phyloP scores from a whole-genome alignment of 2,888 invertebrate genomes.

The Cosmopolites sordidus region DNA sequence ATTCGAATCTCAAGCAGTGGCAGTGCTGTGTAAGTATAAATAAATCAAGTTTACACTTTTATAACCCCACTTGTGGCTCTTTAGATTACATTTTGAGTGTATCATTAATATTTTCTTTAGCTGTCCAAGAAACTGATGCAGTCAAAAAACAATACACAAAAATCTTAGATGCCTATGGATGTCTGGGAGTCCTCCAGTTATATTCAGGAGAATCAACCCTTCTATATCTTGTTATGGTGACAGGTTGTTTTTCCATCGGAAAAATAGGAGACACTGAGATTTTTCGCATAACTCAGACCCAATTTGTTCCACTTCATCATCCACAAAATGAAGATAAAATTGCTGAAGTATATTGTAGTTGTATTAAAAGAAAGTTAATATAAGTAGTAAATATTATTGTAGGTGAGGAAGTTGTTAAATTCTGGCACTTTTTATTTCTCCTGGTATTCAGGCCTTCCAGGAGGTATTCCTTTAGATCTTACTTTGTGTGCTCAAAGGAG shows the following conservation, averaged over 20 bases:
- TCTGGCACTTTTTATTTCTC: conserved; percentile 99
- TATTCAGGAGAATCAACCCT: conserved; percentile 80
- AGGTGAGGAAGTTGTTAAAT: conserved; percentile 79
- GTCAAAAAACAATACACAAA: conserved; percentile 87
- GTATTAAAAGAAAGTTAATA: neutral
- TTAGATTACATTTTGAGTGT: neutral
- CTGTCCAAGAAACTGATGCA: conserved; percentile 81
- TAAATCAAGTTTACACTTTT: conserved; percentile 4
- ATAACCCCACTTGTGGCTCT: neutral
- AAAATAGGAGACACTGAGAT: conserved; percentile 94
- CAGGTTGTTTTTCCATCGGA: conserved; percentile 94
- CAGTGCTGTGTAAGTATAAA: conserved; percentile 65
- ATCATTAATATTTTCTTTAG: conserved; percentile 43
- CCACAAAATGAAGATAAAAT: conserved; percentile 60
- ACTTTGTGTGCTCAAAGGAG: conserved; percentile 91
- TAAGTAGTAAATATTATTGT: conserved; percentile 15
- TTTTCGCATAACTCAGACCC: conserved; percentile 89
- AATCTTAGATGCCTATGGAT: conserved; percentile 91
- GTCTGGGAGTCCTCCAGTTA: conserved; percentile 87
- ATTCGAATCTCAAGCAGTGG: conserved; percentile 90
- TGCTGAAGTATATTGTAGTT: conserved; percentile 49
- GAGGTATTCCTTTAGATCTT: conserved; percentile 67
- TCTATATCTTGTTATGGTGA: conserved; percentile 87
- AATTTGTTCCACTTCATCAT: conserved; percentile 82
- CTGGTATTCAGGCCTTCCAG: conserved; percentile 54